Percentiles rank a stretch among this genome's conserved stretches.
phyloP scores from a whole-genome alignment of 2,113 vertebrate genomes.

The Podilymbus podiceps region DNA sequence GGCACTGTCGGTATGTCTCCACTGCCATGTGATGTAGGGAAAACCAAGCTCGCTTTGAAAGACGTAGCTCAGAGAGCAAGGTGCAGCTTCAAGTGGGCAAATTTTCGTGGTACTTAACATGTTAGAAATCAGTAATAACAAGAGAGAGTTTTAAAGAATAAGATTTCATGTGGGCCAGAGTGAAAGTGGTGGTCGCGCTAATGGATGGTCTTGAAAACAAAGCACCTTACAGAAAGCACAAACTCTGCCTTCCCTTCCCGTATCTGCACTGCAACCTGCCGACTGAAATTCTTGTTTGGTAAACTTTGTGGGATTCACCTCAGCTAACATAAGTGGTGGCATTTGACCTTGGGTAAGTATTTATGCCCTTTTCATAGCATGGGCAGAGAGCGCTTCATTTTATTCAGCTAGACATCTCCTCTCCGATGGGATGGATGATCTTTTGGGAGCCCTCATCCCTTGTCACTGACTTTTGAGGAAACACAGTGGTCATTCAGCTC shows the following conservation, averaged over 20 bases:
- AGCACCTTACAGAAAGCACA: background rate
- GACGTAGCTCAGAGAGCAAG: background rate
- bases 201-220: background rate
- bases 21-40: background rate
- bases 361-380: too few species aligned
- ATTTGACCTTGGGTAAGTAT: background rate
- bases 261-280: background rate
- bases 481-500: background rate
- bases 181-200: background rate
- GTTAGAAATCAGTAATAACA: background rate
- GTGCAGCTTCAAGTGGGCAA: background rate
- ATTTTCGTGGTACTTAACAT: background rate
- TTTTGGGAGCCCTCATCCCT: background rate
- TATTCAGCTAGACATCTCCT: background rate
- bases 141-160: background rate
- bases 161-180: accelerated
- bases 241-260: background rate
- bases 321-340: accelerated
- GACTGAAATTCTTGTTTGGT: background rate
- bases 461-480: background rate
- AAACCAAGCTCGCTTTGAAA: background rate
- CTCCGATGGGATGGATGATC: background rate
- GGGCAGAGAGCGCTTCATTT: background rate
- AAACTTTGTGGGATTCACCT: background rate
- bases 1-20: background rate